Conservation (phyloP, 1,140 invertebrate species). For the Drosophila asahinai region DNA sequence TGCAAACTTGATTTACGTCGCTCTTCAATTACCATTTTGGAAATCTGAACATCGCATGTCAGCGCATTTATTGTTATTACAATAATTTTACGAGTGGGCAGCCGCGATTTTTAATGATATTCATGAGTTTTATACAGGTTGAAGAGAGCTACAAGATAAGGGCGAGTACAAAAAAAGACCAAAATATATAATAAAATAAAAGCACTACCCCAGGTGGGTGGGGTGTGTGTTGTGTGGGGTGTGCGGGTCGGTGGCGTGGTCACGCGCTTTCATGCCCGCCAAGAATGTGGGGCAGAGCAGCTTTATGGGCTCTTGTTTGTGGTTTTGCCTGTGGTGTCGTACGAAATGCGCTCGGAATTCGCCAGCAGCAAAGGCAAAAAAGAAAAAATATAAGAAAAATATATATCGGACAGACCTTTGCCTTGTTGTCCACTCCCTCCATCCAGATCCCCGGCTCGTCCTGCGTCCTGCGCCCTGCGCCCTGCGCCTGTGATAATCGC, state of each 20-base stretch:
- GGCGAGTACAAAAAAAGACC: constrained; percentile 51
- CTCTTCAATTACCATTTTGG: constrained; percentile 20
- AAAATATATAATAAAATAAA: constrained; percentile 45
- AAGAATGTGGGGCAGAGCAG: constrained; percentile 60
- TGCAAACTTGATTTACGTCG: constrained; percentile 24
- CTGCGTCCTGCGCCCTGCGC: constrained; percentile 56
- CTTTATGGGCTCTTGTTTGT: constrained; percentile 61
- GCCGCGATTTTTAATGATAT: constrained; percentile 67
- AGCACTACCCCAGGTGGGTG: constrained; percentile 36
- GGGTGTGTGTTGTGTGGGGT: constrained; percentile 20
- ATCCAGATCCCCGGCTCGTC: constrained; percentile 37
- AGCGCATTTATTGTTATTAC: constrained; percentile 52
- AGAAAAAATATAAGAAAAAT: constrained; percentile 13
- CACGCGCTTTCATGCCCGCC: constrained; percentile 61
- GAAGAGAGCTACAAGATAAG: constrained; percentile 56
- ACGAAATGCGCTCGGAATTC: constrained; percentile 84
- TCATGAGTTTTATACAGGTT: constrained; percentile 72
- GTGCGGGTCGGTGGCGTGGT: constrained; percentile 42
- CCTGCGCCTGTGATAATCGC: constrained; percentile 77
- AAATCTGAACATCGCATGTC: constrained; percentile 30
- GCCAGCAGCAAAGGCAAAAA: constrained; percentile 48
- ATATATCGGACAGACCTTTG: constrained; percentile 49
- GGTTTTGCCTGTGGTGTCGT: constrained; percentile 72
- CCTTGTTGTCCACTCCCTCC: constrained; percentile 58
- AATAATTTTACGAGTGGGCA: constrained; percentile 46